Conservation (phyloP, 2,113 vertebrate genomes). For the Nothobranchius furzeri region DNA sequence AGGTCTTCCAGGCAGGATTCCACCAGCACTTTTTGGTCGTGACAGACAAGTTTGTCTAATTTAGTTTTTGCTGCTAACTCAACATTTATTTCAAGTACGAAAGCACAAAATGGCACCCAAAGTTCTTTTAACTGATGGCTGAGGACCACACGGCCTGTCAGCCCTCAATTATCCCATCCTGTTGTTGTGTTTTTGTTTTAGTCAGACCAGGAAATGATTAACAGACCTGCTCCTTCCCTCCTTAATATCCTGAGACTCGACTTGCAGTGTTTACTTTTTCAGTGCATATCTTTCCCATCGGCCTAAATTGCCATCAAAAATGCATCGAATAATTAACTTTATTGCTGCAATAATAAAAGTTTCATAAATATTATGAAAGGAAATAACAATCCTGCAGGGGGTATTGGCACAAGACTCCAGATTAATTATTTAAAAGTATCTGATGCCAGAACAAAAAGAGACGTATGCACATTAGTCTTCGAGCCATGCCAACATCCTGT, state of each 20-base stretch:
- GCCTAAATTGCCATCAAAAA: constrained; percentile 30
- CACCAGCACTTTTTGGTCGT: constrained; percentile 51
- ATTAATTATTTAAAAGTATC: not conserved
- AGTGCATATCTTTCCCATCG: constrained; percentile 41
- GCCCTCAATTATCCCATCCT: constrained; percentile 63
- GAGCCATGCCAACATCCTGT: constrained; percentile 6
- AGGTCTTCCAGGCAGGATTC: constrained; percentile 35
- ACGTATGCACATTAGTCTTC: not conserved
- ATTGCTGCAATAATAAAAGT: constrained; percentile 5
- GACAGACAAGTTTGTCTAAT: constrained; percentile 39
- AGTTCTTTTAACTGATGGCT: too few relatives aligned
- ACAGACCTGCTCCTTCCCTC: constrained; percentile 48
- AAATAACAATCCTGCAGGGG: not conserved
- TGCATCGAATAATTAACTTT: constrained; percentile 11
- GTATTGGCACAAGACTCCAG: too few relatives aligned
- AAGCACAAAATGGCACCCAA: too few relatives aligned
- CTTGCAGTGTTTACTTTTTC: constrained; percentile 46
- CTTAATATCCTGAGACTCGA: constrained; percentile 45
- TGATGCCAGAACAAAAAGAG: not conserved
- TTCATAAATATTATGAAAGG: constrained; percentile 24
- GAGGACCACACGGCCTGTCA: constrained; percentile 38
- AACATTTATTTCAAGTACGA: not conserved
- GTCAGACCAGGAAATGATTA: constrained; percentile 66
- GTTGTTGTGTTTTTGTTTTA: constrained; percentile 71
- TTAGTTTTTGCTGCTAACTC: constrained; percentile 24